These are phyloP conservation scores for Herpetotheres cachinnans DNA, from an alignment of 2,113 vertebrate species.

Conservation along the genomic window DNA sequence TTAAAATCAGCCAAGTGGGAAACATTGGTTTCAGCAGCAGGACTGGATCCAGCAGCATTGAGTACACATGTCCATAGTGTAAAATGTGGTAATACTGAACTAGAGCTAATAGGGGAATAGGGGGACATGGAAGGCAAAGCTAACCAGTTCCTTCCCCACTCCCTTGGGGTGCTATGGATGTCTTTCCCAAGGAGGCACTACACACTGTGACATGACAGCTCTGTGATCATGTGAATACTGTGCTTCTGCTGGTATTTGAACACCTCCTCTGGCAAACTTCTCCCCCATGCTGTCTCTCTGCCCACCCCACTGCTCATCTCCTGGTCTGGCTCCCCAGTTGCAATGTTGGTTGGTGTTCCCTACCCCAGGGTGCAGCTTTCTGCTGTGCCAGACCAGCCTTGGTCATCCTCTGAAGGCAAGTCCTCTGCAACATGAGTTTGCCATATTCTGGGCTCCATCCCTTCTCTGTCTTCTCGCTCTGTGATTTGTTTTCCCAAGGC, in stretches of 20 bases:
- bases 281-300: neutral
- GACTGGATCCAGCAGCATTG: neutral
- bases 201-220: neutral
- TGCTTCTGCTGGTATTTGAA: neutral
- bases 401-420: neutral
- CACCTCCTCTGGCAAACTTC: neutral
- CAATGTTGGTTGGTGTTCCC: neutral
- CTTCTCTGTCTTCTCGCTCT: neutral
- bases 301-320: neutral
- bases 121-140: neutral
- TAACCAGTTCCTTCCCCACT: neutral
- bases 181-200: neutral
- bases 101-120: neutral
- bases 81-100: neutral
- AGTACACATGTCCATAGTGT: fast-evolving
- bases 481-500: neutral
- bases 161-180: fast-evolving
- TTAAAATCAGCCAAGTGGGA: neutral
- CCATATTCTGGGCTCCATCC: neutral
- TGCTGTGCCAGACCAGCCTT: neutral
- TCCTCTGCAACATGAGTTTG: neutral
- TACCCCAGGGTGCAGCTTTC: neutral
- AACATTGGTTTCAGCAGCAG: neutral
- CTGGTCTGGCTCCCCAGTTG: neutral
- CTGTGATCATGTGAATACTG: neutral